Evolutionary conservation across 2,113 vertebrate genomes (phyloP), one percentile per base, ranked within the genome.

Genomic region (Poeciliopsis occidentalis): DNA sequence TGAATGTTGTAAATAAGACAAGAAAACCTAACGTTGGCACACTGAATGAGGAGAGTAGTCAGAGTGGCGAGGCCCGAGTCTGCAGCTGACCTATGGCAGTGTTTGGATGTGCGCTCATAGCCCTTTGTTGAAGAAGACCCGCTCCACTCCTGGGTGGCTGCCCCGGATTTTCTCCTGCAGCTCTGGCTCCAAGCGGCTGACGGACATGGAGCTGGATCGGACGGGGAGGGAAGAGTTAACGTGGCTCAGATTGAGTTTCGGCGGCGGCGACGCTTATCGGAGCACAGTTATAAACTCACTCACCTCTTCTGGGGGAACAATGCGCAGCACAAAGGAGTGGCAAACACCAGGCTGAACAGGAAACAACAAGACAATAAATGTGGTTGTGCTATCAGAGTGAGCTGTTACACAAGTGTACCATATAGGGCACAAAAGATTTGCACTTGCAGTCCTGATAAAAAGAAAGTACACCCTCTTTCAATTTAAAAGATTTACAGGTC

Each of bases 281-380:
- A 26, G 34, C 73, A 6, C 5, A 30, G 44, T 41, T 64, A 34
- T 67, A 47, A 15, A 66, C 64, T 70, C 31, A 84, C 92, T 91
- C 70, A 99, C 98, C 98, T 99, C 86, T 98, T 99, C 80, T 99
- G 98, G 85, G 98, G 98, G 87, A 99, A 99, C 74, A 99, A 83
- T 0, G 98, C 98, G 78, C 98, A 99, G 85, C 98, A 99, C 54
- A 99, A 87, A 1, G 98, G 98, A 3, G 98, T 99, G 54, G 98
- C 98, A 80, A 99, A 99, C 62, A 99, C 97, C 81, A 99, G 93
- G 81, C 98, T 99, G 78, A 60, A 89, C 81, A 88, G 83, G 88
- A 84, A 89, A 85, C 71, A 81, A n/a, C 51, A 57, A n/a, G 22
- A 57, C 22, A 57, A 57, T 57, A 57, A 57, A 54, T 54, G 47